A percentile compares a stretch with the other conserved stretches of the same genome.
Evolutionary conservation across 2,113 vertebrate species (phyloP).

Genomic region (Gymnobelideus leadbeateri): DNA sequence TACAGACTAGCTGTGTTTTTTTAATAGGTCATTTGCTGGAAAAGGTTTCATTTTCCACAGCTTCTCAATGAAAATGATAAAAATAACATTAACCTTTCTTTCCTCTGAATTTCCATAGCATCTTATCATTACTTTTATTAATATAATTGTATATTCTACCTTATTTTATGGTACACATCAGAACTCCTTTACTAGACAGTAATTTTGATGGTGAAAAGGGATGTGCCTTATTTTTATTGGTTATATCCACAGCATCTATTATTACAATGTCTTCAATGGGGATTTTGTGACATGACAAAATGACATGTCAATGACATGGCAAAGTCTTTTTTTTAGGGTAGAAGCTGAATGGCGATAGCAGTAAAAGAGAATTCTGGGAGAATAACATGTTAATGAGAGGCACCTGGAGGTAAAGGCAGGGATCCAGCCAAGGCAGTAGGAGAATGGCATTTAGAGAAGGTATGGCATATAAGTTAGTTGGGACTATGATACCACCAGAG

Average conservation of each 20-base stretch:
- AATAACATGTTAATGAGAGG: neutral
- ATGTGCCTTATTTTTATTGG: neutral
- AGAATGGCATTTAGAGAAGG: neutral
- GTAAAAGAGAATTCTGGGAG: neutral
- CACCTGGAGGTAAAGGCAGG: neutral
- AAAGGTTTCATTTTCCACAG: neutral
- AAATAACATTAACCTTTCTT: neutral
- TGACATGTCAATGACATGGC: too few species aligned
- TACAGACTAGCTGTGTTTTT: conserved; percentile 29
- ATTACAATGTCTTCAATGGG: neutral
- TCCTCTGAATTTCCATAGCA: neutral
- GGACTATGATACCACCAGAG: neutral
- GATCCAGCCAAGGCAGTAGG: neutral
- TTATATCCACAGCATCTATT: neutral
- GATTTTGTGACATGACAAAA: neutral
- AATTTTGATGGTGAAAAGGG: neutral
- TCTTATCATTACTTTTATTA: neutral
- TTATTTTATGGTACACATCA: neutral
- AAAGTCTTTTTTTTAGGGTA: neutral
- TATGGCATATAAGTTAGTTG: neutral
- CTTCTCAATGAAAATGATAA: conserved; percentile 13
- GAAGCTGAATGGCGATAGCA: neutral
- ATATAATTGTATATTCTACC: neutral
- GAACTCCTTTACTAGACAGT: neutral
- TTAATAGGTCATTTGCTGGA: neutral